Percentiles rank a stretch among this genome's conserved stretches.
Evolutionary conservation across 2,797 vertebrate genomes (phyloP).

Genomic region (Carcharodon carcharias): DNA sequence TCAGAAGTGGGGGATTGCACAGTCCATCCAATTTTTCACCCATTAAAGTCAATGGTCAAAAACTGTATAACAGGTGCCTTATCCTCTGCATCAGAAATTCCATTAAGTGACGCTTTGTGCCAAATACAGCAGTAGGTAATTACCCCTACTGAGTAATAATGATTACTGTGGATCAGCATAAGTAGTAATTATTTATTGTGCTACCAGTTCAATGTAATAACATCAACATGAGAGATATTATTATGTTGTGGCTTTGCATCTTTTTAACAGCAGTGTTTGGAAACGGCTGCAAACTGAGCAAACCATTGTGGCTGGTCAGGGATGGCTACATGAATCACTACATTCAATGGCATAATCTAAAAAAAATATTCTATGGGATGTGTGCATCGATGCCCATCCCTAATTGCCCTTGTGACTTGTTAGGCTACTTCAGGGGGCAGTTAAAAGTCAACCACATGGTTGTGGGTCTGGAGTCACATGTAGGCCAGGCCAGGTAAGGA

Average conservation of each 20-base stretch:
- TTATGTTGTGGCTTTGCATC: neutral
- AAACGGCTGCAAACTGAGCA: neutral
- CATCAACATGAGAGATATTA: neutral
- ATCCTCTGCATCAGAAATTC: neutral
- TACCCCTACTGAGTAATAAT: neutral
- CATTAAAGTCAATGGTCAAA: neutral
- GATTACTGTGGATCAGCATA: neutral
- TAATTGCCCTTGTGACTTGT: no score
- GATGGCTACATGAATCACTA: neutral
- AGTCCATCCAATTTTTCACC: neutral
- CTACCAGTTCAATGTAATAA: neutral
- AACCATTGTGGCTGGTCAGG: neutral
- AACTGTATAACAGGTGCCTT: neutral
- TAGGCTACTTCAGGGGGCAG: no score
- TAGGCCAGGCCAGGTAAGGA: no score
- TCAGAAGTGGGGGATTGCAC: neutral
- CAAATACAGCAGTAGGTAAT: neutral
- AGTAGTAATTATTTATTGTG: neutral
- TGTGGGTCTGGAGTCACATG: no score
- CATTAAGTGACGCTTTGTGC: neutral
- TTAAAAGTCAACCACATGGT: no score
- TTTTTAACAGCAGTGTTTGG: slow-evolving; percentile 11
- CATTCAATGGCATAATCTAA: neutral
- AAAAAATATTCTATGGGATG: no score
- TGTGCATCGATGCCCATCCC: no score